A percentile compares a stretch with the other conserved stretches of the same genome.
These are phyloP conservation scores for Phaenicophaeus curvirostris DNA, from an alignment of 2,797 vertebrate species.

Conservation along the genomic window DNA sequence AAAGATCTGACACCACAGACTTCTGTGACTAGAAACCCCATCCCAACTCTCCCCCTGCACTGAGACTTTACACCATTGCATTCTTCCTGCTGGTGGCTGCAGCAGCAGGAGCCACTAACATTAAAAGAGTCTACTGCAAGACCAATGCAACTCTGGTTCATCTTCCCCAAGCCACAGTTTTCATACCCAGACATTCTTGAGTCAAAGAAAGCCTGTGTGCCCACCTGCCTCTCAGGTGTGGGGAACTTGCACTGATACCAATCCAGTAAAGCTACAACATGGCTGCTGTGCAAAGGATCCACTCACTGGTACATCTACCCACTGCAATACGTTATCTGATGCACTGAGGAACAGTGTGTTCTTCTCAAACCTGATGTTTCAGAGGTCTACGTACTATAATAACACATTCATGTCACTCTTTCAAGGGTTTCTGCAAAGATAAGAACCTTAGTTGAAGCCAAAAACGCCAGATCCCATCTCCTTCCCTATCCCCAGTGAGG, in stretches of 20 bases:
- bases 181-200: neutral
- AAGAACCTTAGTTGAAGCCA: neutral
- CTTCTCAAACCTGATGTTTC: neutral
- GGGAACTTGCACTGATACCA: neutral
- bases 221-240: neutral
- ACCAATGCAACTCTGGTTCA: neutral
- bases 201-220: neutral
- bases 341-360: accelerated
- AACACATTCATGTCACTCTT: neutral
- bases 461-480: neutral
- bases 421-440: neutral
- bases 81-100: neutral
- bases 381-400: neutral
- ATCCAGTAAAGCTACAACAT: neutral
- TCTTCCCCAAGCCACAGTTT: neutral
- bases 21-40: neutral
- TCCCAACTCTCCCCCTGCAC: neutral
- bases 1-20: neutral
- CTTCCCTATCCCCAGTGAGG: neutral
- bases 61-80: neutral
- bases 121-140: neutral
- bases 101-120: neutral
- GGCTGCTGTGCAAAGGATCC: neutral
- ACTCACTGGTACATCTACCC: neutral
- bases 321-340: neutral